phyloP scores from a whole-genome alignment of 1,140 invertebrate genomes.

The Drosophila rhopaloa region DNA sequence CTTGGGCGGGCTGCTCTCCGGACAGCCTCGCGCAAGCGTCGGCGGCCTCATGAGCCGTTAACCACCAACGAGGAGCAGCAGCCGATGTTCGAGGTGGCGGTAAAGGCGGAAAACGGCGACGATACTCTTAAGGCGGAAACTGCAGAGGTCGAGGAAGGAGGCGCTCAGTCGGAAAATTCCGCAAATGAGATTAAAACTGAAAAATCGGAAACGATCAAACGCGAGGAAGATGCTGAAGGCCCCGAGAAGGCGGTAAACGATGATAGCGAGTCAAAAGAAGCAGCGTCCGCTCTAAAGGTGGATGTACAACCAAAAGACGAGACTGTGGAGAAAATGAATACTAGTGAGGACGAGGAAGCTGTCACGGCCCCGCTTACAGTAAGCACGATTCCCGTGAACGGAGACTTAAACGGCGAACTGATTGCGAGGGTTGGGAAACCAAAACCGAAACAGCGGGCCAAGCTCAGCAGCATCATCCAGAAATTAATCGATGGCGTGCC shows the following conservation, averaged over 20 bases:
- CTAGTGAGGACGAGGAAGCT: conserved; percentile 70
- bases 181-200: conserved; percentile 49
- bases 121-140: conserved; percentile 60
- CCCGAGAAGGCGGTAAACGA: conserved; percentile 15
- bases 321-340: conserved; percentile 74
- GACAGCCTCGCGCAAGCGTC: conserved; percentile 86
- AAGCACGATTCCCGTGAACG: conserved; percentile 37
- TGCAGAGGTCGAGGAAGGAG: conserved; percentile 14
- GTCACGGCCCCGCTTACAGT: conserved; percentile 12
- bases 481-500: conserved; percentile 80
- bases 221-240: conserved; percentile 21
- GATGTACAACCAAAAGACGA: conserved; percentile 34
- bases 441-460: conserved; percentile 70
- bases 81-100: conserved; percentile 45
- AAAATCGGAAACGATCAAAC: conserved; percentile 52
- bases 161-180: background rate
- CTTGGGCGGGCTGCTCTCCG: conserved; percentile 81
- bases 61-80: conserved; percentile 43
- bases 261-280: conserved; percentile 8
- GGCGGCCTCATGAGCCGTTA: conserved; percentile 86
- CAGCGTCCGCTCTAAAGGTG: conserved; percentile 1
- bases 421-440: conserved; percentile 40
- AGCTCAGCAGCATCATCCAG: conserved; percentile 79
- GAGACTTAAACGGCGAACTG: conserved; percentile 59
- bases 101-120: conserved; percentile 58